These are phyloP conservation scores for Nomada ruficornis DNA, from an alignment of 2,888 invertebrate genomes.

Conservation along the genomic window DNA sequence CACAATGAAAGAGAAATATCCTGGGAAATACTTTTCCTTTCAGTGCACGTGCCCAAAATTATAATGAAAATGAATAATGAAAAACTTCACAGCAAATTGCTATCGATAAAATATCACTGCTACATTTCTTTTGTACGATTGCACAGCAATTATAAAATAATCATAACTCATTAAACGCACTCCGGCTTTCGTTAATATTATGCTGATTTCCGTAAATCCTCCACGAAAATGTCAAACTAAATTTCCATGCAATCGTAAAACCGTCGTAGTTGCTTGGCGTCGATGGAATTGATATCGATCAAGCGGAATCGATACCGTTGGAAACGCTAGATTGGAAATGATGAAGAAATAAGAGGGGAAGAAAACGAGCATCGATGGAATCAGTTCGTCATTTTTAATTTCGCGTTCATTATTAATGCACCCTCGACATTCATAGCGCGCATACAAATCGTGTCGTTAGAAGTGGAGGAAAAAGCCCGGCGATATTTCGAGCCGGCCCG, in stretches of 20 bases:
- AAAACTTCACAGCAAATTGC: too few species aligned
- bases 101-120: too few species aligned
- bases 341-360: not conserved
- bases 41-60: too few species aligned
- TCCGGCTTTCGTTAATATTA: not conserved
- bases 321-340: not conserved
- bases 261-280: not conserved
- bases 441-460: slow-evolving; percentile 42
- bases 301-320: not conserved
- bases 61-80: too few species aligned
- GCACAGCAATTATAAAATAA: too few species aligned
- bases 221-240: not conserved
- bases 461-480: slow-evolving; percentile 14
- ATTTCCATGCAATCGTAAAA: not conserved
- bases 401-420: slow-evolving; percentile 31
- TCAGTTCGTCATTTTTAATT: slow-evolving; percentile 34
- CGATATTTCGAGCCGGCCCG: slow-evolving; percentile 16
- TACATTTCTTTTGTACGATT: too few species aligned
- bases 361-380: not conserved
- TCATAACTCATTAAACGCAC: too few species aligned
- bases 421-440: slow-evolving; percentile 3
- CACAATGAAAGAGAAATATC: too few species aligned
- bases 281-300: slow-evolving; percentile 1
- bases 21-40: too few species aligned
- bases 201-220: slow-evolving; percentile 13